phyloP scores from a whole-genome alignment of 2,888 invertebrate genomes.

The Caenorhabditis drosophilae region DNA sequence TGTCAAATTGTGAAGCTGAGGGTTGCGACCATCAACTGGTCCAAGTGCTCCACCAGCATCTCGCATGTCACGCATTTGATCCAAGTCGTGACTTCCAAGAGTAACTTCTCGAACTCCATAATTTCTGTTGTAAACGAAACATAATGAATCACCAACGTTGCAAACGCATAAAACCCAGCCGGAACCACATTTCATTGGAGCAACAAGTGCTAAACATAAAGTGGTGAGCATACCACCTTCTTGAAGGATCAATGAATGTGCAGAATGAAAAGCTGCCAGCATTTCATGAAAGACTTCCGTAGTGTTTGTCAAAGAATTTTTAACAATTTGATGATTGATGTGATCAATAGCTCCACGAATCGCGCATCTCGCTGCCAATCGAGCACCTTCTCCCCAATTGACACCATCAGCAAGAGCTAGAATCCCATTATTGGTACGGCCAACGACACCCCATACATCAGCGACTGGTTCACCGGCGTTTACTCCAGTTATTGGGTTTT shows the following conservation, averaged over 20 bases:
- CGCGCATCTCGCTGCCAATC: constrained; percentile 74
- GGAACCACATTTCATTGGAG: constrained; percentile 68
- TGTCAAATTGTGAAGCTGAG: constrained; percentile 85
- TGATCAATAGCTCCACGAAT: constrained; percentile 84
- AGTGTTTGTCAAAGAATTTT: constrained; percentile 45
- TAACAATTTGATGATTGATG: constrained; percentile 73
- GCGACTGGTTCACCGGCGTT: constrained; percentile 80
- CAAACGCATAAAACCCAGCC: constrained; percentile 80
- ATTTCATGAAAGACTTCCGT: constrained; percentile 80
- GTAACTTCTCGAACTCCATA: constrained; percentile 80
- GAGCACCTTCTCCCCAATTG: constrained; percentile 87
- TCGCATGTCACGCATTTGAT: constrained; percentile 83
- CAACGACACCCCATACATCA: constrained; percentile 82
- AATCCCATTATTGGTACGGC: constrained; percentile 78
- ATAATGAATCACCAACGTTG: constrained; percentile 86
- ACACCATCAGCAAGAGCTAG: constrained; percentile 87
- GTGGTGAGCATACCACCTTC: constrained; percentile 84
- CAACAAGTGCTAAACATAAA: constrained; percentile 80
- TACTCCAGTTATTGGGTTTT: constrained; percentile 79
- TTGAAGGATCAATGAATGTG: constrained; percentile 82
- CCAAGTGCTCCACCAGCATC: constrained; percentile 87
- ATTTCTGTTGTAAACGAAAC: constrained; percentile 82
- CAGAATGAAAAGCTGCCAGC: constrained; percentile 82
- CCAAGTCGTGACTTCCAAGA: constrained; percentile 79
- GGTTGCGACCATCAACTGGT: constrained; percentile 83